These are phyloP conservation scores for Xestia xanthographa DNA, from an alignment of 2,888 invertebrate genomes.

Conservation along the genomic window DNA sequence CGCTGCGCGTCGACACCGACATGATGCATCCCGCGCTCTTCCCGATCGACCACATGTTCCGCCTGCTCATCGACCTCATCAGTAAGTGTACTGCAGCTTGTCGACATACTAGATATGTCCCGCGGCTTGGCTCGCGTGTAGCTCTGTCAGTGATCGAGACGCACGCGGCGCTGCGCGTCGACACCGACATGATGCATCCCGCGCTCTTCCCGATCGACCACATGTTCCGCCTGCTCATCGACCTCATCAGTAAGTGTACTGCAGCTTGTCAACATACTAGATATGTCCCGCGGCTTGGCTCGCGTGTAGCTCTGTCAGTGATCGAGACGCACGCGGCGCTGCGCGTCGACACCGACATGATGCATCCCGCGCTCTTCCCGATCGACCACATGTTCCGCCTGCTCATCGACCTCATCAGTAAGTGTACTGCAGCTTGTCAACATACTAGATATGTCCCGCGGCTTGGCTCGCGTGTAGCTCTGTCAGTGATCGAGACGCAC, in stretches of 20 bases:
- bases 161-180: conserved; percentile 91
- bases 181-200: conserved; percentile 93
- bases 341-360: conserved; percentile 88
- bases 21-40: conserved; percentile 94
- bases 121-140: neutral
- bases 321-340: conserved; percentile 93
- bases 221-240: conserved; percentile 95
- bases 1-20: conserved; percentile 86
- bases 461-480: conserved; percentile 16
- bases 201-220: conserved; percentile 94
- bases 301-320: conserved; percentile 77
- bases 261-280: neutral
- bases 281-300: neutral
- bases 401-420: conserved; percentile 94
- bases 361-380: conserved; percentile 95
- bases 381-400: conserved; percentile 95
- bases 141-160: conserved; percentile 90
- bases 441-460: neutral
- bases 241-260: conserved; percentile 92
- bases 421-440: conserved; percentile 67
- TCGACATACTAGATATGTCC: neutral
- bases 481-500: conserved; percentile 92
- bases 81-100: conserved; percentile 83
- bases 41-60: conserved; percentile 95
- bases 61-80: conserved; percentile 94